A percentile compares a stretch with the other conserved stretches of the same genome.
Evolutionary conservation across 2,888 invertebrate genomes (phyloP).

Genomic region (Drosophila ustulata): DNA sequence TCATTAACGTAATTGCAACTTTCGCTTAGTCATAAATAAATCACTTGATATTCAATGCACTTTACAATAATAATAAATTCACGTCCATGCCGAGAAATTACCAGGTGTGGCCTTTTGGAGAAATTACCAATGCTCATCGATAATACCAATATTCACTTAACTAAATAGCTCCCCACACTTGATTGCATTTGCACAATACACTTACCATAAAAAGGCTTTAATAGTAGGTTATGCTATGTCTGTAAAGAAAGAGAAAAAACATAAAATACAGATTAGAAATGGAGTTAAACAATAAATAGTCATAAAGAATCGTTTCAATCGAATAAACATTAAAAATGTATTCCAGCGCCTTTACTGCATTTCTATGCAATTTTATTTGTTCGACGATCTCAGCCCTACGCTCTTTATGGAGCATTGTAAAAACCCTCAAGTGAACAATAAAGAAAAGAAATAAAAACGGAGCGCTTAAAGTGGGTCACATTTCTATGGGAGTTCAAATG

Average conservation of each 20-base stretch:
- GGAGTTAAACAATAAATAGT: constrained; percentile 5
- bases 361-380: constrained; percentile 29
- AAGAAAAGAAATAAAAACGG: constrained; percentile 22
- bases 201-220: constrained; percentile 65
- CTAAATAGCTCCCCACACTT: not conserved
- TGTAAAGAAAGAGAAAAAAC: constrained; percentile 46
- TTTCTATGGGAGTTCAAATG: constrained; percentile 8
- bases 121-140: constrained; percentile 26
- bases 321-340: constrained; percentile 8
- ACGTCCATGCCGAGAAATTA: constrained; percentile 14
- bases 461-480: constrained; percentile 25
- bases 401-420: constrained; percentile 3
- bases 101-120: constrained; percentile 36
- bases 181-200: constrained; percentile 27
- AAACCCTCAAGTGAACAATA: not conserved
- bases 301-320: constrained; percentile 5
- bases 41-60: constrained; percentile 38
- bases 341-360: constrained; percentile 12
- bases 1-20: constrained; percentile 27
- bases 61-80: constrained; percentile 36
- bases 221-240: constrained; percentile 29
- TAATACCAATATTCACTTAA: constrained; percentile 4
- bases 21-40: constrained; percentile 39
- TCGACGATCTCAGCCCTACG: not conserved
- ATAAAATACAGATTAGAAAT: constrained; percentile 39